A percentile compares a stretch with the other conserved stretches of the same genome.
These are phyloP conservation scores for Spisula solida DNA, from an alignment of 2,888 invertebrate species.

Conservation along the genomic window DNA sequence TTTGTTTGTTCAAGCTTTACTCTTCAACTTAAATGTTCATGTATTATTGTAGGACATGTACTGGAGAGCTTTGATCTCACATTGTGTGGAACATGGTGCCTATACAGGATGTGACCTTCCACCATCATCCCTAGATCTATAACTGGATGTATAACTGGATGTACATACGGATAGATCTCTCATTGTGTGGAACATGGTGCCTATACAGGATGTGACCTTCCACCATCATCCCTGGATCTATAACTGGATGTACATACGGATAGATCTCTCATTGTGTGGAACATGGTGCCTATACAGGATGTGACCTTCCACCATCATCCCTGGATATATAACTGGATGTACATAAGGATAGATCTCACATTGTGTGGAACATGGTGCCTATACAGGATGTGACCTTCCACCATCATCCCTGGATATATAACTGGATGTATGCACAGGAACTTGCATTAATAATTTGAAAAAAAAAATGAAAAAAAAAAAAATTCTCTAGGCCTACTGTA, in stretches of 20 bases:
- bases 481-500: too few species aligned
- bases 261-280: neutral
- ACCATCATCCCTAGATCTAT: slow-evolving; percentile 41
- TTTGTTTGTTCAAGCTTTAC: too few species aligned
- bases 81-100: slow-evolving; percentile 81
- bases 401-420: slow-evolving; percentile 40
- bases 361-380: slow-evolving; percentile 82
- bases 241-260: neutral
- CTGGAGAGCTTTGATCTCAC: slow-evolving; percentile 83
- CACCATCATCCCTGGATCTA: slow-evolving; percentile 60
- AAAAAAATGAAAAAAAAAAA: too few species aligned
- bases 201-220: slow-evolving; percentile 86
- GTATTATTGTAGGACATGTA: slow-evolving; percentile 80
- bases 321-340: neutral
- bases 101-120: slow-evolving; percentile 86
- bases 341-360: slow-evolving; percentile 77
- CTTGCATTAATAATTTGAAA: too few species aligned
- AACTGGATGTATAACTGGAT: neutral
- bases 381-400: slow-evolving; percentile 86
- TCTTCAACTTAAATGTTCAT: neutral
- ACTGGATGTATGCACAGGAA: slow-evolving; percentile 3
- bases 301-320: slow-evolving; percentile 75
- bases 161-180: slow-evolving; percentile 73
- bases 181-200: slow-evolving; percentile 82
- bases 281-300: slow-evolving; percentile 73